Evolutionary conservation across 2,113 vertebrate species (phyloP).

Genomic region (Mohoua ochrocephala): DNA sequence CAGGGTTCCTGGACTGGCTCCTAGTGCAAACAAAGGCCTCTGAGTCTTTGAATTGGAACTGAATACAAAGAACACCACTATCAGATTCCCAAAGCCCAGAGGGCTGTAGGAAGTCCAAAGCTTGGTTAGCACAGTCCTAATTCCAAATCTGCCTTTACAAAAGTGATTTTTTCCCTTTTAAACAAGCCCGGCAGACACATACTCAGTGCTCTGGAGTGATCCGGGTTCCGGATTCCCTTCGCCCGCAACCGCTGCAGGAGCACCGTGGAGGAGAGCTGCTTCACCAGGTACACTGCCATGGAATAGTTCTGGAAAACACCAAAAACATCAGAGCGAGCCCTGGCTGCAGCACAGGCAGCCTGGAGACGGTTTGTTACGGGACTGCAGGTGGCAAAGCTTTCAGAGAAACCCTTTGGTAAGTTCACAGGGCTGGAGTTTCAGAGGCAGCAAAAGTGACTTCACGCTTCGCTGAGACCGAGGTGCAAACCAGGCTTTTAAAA

Average conservation of each 20-base stretch:
- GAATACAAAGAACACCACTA: constrained; percentile 51
- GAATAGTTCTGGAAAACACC: constrained; percentile 86
- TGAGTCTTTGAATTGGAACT: constrained; percentile 1
- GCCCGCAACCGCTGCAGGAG: constrained; percentile 92
- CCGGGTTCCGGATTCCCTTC: constrained; percentile 97
- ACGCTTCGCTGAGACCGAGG: not conserved
- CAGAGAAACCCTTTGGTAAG: not conserved
- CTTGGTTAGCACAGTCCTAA: not conserved
- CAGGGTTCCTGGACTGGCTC: constrained; percentile 49
- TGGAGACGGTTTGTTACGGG: not conserved
- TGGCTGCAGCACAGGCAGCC: not conserved
- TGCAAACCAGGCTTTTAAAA: not conserved
- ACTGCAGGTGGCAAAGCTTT: not conserved
- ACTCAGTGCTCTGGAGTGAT: constrained; percentile 98
- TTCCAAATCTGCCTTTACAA: not conserved
- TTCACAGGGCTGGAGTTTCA: not conserved
- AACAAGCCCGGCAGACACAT: constrained; percentile 45
- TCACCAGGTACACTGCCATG: constrained; percentile 97
- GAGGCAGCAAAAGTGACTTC: not conserved
- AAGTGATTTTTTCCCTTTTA: not conserved
- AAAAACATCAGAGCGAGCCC: not conserved
- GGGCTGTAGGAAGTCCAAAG: constrained; percentile 33
- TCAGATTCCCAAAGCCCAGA: constrained; percentile 24
- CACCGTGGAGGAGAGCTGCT: constrained; percentile 94
- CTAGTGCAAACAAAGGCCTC: constrained; percentile 47